phyloP scores from a whole-genome alignment of 2,113 vertebrate genomes.

The Pandion haliaetus region DNA sequence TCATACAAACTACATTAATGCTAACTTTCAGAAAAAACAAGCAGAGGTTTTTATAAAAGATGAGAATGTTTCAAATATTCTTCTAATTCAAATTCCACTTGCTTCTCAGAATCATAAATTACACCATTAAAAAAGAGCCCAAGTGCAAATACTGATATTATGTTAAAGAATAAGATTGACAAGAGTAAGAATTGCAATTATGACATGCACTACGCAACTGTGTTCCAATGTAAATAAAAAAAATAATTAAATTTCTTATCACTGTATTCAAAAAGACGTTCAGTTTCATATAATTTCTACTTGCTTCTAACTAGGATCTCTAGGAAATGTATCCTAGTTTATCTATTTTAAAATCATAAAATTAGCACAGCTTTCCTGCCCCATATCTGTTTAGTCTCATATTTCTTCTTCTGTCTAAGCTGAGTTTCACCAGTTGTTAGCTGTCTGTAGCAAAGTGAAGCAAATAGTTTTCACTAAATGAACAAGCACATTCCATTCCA shows the following conservation, averaged over 20 bases:
- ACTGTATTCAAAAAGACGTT: not conserved
- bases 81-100: not conserved
- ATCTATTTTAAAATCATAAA: not conserved
- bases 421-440: not conserved
- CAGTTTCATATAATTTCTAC: not conserved
- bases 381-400: not conserved
- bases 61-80: not conserved
- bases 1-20: not conserved
- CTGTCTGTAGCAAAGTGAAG: not conserved
- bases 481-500: not conserved
- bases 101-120: not conserved
- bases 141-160: not conserved
- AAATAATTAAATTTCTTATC: not conserved
- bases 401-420: not conserved
- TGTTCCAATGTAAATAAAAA: not conserved
- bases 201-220: not conserved
- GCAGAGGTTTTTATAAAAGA: not conserved
- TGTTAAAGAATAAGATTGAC: not conserved
- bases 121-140: not conserved
- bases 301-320: not conserved
- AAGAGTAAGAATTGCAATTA: not conserved
- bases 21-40: not conserved
- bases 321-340: not conserved
- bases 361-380: not conserved
- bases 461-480: not conserved